Percentiles rank a stretch among this genome's conserved stretches.
Evolutionary conservation across 2,888 invertebrate genomes (phyloP).

Genomic region (Hypomecis atomaria): DNA sequence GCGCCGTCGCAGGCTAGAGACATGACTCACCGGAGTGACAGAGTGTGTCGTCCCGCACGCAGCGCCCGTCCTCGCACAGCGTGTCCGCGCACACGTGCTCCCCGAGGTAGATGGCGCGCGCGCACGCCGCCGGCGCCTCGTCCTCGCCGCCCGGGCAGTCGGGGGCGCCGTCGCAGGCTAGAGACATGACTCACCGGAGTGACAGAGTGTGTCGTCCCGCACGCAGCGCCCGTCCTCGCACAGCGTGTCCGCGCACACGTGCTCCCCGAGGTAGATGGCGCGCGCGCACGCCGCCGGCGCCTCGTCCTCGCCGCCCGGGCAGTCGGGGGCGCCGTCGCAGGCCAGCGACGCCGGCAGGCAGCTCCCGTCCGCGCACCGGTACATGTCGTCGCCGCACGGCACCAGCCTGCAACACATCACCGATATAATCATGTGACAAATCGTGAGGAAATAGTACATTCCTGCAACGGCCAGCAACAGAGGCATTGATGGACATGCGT

Average conservation of each 20-base stretch:
- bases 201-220: slow-evolving; percentile 53
- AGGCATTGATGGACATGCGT: too few species aligned
- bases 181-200: slow-evolving; percentile 44
- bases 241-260: slow-evolving; percentile 39
- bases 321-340: slow-evolving; percentile 89
- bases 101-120: too few species aligned
- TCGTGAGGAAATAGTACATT: too few species aligned
- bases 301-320: slow-evolving; percentile 86
- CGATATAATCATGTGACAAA: too few species aligned
- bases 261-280: slow-evolving; percentile 44
- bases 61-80: slow-evolving; percentile 68
- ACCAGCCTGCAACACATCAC: slow-evolving; percentile 51
- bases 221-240: slow-evolving; percentile 73
- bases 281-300: slow-evolving; percentile 56
- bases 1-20: too few species aligned
- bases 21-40: slow-evolving; percentile 56
- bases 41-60: slow-evolving; percentile 56
- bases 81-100: slow-evolving; percentile 35
- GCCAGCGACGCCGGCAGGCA: slow-evolving; percentile 88
- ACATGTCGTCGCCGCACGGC: slow-evolving; percentile 74
- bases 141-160: slow-evolving; percentile 26
- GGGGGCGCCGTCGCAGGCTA: too few species aligned
- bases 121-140: too few species aligned
- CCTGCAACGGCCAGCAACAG: too few species aligned
- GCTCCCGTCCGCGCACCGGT: slow-evolving; percentile 76